Evolutionary conservation across 2,113 vertebrate species (phyloP), one percentile per base, ranked within the genome.

Genomic region (Kryptolebias marmoratus): DNA sequence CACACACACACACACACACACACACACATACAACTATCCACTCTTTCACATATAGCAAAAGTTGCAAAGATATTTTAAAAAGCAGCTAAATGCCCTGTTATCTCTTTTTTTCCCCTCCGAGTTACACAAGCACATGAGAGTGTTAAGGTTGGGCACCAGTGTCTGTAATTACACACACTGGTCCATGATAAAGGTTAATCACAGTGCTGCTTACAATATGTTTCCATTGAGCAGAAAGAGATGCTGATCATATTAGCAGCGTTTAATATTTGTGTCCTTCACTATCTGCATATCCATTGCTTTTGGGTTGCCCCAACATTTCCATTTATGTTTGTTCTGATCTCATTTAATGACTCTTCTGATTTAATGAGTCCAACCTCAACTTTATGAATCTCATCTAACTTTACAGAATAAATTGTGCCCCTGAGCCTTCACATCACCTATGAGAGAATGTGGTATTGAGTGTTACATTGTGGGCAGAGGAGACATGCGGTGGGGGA

Each of bases 371-470:
- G 79, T 81, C 39, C 73, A 69, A 75, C 64, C 66, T 79, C 58
- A 84, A 87, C 76, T 84, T 79, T 52, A 75, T 60, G 74, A 88
- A 83, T 86, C 81, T 78, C 70, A 79, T 89, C 77, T 54, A 78
- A 85, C 68, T 79, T 88, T 68, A 83, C 87, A 77, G 73, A 81
- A 80, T 79, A 88, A 88, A 83, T 78, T 65, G 64, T 72, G 75
- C 78, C 80, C 78, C 73, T 60, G 31, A 71, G 85, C 74, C n/a
- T 52, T 62, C 31, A n/a, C 70, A 36, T 75, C 80, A 83, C 81
- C 72, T 77, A 32, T 50, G 77, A 70, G 72, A 66, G 74, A 60
- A 77, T 68, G 66, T 62, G 68, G 70, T 30, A 54, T 77, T 44
- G 64, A 87, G 71, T 50, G 77, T 68, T 76, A 62, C 64, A 78